A percentile compares a stretch with the other conserved stretches of the same genome.
phyloP scores from a whole-genome alignment of 2,797 vertebrate species.

The Catostomus latipinnis region DNA sequence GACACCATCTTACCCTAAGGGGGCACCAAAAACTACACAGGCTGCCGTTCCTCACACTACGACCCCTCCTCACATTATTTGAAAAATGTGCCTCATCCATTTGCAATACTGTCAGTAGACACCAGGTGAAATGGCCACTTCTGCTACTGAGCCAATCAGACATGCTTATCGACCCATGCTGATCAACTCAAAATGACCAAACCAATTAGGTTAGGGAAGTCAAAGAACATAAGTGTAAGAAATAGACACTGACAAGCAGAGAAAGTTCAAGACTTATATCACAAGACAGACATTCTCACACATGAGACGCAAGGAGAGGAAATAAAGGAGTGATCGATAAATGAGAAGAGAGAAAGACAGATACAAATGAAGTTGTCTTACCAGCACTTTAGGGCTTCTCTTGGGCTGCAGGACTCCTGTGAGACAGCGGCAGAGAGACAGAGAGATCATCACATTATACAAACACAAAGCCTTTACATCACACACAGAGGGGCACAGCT shows the following conservation, averaged over 20 bases:
- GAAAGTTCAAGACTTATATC: neutral
- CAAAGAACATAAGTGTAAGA: no score
- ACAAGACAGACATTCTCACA: neutral
- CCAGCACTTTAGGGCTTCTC: slow-evolving; percentile 99
- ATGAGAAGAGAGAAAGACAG: neutral
- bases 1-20: no score
- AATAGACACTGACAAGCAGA: neutral
- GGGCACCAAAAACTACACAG: no score
- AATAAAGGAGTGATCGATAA: neutral
- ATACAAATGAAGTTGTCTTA: slow-evolving; percentile 76
- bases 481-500: neutral
- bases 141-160: no score
- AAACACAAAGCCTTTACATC: neutral
- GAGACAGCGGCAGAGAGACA: slow-evolving; percentile 92
- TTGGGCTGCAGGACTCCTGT: slow-evolving; percentile 96
- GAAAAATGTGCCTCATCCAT: no score
- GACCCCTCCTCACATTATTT: no score
- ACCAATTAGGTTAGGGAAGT: no score
- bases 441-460: slow-evolving; percentile 72
- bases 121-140: no score
- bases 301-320: neutral
- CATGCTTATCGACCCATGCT: no score
- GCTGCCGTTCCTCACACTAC: no score
- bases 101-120: no score
- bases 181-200: no score